Evolutionary conservation across 2,113 vertebrate genomes (phyloP).

Genomic region (Ramphastos sulfuratus): DNA sequence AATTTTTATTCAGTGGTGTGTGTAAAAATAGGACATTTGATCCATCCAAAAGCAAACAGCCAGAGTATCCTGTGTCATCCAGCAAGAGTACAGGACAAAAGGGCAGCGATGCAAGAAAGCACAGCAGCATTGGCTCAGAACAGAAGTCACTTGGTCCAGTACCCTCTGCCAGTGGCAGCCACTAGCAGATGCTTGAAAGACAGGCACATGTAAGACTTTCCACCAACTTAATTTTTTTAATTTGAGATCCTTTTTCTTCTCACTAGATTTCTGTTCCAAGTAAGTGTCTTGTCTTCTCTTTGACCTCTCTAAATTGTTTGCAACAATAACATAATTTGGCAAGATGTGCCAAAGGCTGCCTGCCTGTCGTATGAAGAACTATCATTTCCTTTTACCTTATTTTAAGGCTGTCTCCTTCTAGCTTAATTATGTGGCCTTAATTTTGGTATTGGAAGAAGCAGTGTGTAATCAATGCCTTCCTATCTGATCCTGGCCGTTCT

Average conservation of each 20-base stretch:
- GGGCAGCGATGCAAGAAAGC: neutral
- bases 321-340: neutral
- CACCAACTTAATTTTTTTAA: neutral
- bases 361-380: neutral
- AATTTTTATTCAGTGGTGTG: neutral
- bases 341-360: neutral
- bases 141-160: neutral
- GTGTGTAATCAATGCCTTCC: neutral
- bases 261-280: neutral
- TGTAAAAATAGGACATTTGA: constrained; percentile 23
- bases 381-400: neutral
- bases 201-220: neutral
- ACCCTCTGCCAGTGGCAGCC: neutral
- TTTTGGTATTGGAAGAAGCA: neutral
- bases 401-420: neutral
- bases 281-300: neutral
- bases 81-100: neutral
- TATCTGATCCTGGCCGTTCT: neutral
- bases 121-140: neutral
- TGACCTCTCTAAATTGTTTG: neutral
- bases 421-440: neutral
- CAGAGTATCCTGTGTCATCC: neutral
- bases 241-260: neutral
- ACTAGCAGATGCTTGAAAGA: neutral
- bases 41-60: neutral